Conservation (phyloP, 1,140 invertebrate genomes). For the Meloidogyne floridensis region DNA sequence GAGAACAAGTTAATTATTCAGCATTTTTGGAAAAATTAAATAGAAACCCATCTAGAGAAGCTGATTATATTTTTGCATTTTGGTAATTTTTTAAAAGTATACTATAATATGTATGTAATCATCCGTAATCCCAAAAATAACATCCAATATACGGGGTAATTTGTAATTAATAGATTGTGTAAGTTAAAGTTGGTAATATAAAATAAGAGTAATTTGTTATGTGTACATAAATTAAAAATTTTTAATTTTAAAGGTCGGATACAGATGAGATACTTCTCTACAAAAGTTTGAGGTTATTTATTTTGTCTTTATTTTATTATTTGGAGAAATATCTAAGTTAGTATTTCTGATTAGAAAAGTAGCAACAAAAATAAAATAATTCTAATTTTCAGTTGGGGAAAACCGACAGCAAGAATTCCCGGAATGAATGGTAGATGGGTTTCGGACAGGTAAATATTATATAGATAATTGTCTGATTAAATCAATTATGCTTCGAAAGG, state of each 20-base stretch:
- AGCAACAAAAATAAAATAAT: constrained; percentile 48
- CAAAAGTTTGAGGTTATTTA: constrained; percentile 21
- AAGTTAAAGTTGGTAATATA: no score
- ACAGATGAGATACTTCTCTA: constrained; percentile 20
- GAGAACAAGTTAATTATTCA: constrained; percentile 60
- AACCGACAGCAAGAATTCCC: constrained; percentile 61
- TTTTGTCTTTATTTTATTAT: no score
- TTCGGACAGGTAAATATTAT: constrained; percentile 47
- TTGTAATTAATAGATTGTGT: no score
- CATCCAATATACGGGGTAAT: no score
- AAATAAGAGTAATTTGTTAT: no score
- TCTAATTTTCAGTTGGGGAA: constrained; percentile 61
- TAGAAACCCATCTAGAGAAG: constrained; percentile 57
- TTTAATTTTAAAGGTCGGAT: constrained; percentile 15
- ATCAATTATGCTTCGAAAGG: neutral
- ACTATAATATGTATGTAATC: no score
- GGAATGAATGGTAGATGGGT: constrained; percentile 64
- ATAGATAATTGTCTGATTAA: neutral
- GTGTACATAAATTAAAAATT: neutral
- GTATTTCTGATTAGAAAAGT: no score
- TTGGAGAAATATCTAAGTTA: no score
- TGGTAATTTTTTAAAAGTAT: constrained; percentile 47
- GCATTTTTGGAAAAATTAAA: constrained; percentile 64
- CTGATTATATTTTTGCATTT: constrained; percentile 64
- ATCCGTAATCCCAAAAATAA: no score